Percentiles rank a stretch among this genome's conserved stretches.
phyloP scores from a whole-genome alignment of 2,797 vertebrate genomes.

The Rhinoraja longicauda region DNA sequence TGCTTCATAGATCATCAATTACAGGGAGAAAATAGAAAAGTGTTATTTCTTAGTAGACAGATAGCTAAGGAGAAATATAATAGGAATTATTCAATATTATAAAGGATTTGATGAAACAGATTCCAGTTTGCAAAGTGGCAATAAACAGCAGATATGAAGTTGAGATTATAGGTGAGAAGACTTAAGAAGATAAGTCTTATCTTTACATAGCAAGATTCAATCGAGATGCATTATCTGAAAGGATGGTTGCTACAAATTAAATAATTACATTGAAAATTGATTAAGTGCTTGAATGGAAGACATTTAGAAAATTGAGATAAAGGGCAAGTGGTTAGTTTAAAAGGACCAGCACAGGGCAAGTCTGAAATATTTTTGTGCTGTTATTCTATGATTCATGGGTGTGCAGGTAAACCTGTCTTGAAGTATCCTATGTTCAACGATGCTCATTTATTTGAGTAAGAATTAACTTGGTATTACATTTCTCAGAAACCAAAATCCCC shows the following conservation, averaged over 20 bases:
- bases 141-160: too few species aligned
- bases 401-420: too few species aligned
- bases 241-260: neutral
- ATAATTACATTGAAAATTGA: neutral
- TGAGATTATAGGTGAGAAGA: too few species aligned
- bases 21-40: neutral
- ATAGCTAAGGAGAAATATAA: neutral
- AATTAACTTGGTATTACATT: too few species aligned
- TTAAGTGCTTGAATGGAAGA: neutral
- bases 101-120: neutral
- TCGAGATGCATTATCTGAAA: neutral
- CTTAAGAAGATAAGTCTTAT: neutral
- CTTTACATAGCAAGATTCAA: neutral
- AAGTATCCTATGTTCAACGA: too few species aligned
- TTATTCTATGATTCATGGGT: neutral
- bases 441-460: too few species aligned
- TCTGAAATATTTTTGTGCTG: neutral
- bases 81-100: neutral
- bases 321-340: neutral
- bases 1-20: too few species aligned
- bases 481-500: too few species aligned
- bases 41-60: neutral
- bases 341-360: neutral
- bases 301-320: neutral
- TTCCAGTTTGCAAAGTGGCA: too few species aligned